Evolutionary conservation across 2,113 vertebrate genomes (phyloP).

Genomic region (Phaethon lepturus): DNA sequence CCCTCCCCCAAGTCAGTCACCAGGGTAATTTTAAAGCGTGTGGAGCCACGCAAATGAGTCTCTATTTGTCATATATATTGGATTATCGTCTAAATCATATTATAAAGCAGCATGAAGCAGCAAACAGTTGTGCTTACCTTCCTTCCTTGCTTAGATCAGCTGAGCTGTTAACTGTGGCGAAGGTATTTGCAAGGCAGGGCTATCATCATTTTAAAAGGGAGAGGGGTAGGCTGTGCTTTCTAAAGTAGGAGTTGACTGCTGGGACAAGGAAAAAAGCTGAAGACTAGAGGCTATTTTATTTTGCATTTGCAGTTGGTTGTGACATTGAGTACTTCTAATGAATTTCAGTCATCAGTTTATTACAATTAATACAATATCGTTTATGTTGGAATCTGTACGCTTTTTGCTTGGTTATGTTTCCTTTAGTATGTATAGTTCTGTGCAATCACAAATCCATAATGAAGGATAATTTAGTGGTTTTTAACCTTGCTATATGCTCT

Average conservation of each 20-base stretch:
- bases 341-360: neutral
- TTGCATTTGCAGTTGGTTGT: neutral
- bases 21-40: neutral
- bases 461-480: neutral
- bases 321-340: neutral
- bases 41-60: neutral
- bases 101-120: conserved; percentile 12
- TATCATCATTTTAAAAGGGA: neutral
- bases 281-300: neutral
- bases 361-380: neutral
- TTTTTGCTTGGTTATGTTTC: neutral
- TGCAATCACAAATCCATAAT: neutral
- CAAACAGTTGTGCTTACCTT: neutral
- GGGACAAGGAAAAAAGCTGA: neutral
- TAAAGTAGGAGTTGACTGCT: neutral
- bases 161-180: neutral
- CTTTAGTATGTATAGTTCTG: neutral
- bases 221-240: neutral
- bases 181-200: neutral
- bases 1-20: neutral
- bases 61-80: neutral
- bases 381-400: neutral
- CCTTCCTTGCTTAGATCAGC: neutral
- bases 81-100: conserved; percentile 41
- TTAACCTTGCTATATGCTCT: neutral